Percentiles rank a stretch among this genome's conserved stretches.
phyloP scores from a whole-genome alignment of 2,113 vertebrate genomes.

The Sinocyclocheilus anophthalmus region DNA sequence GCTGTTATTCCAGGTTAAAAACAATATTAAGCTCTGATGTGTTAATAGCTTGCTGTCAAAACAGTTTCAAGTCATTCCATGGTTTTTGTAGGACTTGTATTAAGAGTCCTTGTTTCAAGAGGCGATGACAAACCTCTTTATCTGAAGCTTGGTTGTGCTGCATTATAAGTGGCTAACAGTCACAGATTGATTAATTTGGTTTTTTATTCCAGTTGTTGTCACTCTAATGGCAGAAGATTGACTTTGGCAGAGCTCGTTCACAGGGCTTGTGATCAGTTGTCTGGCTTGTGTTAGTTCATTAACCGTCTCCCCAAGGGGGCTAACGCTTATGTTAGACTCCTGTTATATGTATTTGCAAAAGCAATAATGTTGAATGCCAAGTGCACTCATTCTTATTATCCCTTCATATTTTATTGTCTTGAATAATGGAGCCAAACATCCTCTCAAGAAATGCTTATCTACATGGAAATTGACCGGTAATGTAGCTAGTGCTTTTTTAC shows the following conservation, averaged over 20 bases:
- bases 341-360: slow-evolving; percentile 31
- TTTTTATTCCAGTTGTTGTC: slow-evolving; percentile 17
- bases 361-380: slow-evolving; percentile 14
- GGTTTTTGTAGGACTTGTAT: background rate
- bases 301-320: slow-evolving; percentile 22
- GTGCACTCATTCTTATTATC: slow-evolving; percentile 8
- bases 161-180: background rate
- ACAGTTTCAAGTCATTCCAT: background rate
- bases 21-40: background rate
- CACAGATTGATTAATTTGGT: slow-evolving; percentile 5
- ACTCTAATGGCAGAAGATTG: slow-evolving; percentile 19
- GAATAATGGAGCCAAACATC: slow-evolving; percentile 26
- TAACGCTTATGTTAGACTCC: slow-evolving; percentile 40
- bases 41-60: background rate
- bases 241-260: slow-evolving; percentile 25
- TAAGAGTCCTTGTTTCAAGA: background rate
- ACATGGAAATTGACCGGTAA: slow-evolving; percentile 11
- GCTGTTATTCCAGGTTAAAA: background rate
- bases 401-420: slow-evolving; percentile 28
- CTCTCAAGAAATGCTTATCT: slow-evolving; percentile 1
- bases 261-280: slow-evolving; percentile 11
- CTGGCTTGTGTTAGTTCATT: slow-evolving; percentile 35
- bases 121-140: background rate
- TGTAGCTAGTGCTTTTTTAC: background rate
- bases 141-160: background rate